These are phyloP conservation scores for Cheilosia soror DNA, from an alignment of 2,888 invertebrate species.

Conservation along the genomic window DNA sequence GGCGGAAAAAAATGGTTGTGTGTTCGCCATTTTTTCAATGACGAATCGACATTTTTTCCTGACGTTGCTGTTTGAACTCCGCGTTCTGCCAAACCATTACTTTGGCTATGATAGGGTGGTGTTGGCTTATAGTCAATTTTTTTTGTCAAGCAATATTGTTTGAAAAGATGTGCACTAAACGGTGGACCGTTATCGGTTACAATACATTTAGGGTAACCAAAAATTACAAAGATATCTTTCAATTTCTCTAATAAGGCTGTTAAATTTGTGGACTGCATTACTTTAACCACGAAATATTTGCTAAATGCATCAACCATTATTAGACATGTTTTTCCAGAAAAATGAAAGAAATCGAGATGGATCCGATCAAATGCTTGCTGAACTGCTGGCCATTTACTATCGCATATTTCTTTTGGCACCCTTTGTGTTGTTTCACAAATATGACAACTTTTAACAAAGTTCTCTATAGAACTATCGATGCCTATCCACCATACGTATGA, in stretches of 20 bases:
- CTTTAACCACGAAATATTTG: constrained; percentile 10
- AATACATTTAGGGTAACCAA: constrained; percentile 7
- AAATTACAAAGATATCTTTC: background rate
- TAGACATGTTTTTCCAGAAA: background rate
- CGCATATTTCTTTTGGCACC: too few relatives aligned
- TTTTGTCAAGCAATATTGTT: background rate
- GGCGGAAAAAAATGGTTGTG: too few relatives aligned
- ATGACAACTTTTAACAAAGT: too few relatives aligned
- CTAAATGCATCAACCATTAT: background rate
- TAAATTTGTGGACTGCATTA: background rate
- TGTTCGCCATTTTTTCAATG: too few relatives aligned
- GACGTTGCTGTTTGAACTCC: too few relatives aligned
- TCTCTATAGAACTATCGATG: too few relatives aligned
- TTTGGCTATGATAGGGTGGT: background rate
- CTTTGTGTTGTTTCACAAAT: too few relatives aligned
- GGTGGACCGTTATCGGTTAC: constrained; percentile 8
- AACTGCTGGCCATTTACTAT: too few relatives aligned
- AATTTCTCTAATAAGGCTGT: background rate
- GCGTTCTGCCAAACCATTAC: background rate
- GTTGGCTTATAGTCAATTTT: constrained; percentile 9
- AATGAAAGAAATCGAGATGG: too few relatives aligned
- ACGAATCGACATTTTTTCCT: too few relatives aligned
- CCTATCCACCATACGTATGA: too few relatives aligned
- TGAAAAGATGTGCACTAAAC: constrained; percentile 3
- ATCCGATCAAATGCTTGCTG: too few relatives aligned